phyloP scores from a whole-genome alignment of 2,888 invertebrate genomes.

The Netelia melanura region DNA sequence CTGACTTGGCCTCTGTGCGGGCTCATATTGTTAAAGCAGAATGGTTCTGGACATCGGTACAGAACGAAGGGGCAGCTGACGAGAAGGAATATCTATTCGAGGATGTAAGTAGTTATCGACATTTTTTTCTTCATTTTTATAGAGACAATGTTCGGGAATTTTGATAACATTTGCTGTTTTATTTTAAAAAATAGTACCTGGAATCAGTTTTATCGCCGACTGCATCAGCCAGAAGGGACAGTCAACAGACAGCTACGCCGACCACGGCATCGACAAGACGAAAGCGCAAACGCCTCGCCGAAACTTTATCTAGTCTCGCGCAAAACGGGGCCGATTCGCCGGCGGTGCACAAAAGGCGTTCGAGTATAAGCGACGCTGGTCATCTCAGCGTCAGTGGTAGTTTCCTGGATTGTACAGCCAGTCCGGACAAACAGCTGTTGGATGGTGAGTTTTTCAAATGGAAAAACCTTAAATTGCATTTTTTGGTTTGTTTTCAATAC shows the following conservation, averaged over 20 bases:
- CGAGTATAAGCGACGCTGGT: conserved; percentile 94
- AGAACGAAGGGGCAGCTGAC: conserved; percentile 96
- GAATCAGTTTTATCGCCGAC: conserved; percentile 85
- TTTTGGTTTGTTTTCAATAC: too few species aligned
- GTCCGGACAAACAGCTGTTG: conserved; percentile 89
- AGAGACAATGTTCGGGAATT: conserved; percentile 1
- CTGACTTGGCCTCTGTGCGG: conserved; percentile 89
- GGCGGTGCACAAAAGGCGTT: conserved; percentile 91
- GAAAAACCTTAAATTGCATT: too few species aligned
- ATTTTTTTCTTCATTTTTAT: not conserved
- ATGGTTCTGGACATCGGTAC: conserved; percentile 99
- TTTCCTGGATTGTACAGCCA: conserved; percentile 94
- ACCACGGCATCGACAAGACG: conserved; percentile 87
- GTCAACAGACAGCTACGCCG: conserved; percentile 85
- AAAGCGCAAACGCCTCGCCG: conserved; percentile 93
- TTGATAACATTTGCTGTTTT: conserved; percentile 56
- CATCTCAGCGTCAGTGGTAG: conserved; percentile 94
- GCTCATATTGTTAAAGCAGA: conserved; percentile 95
- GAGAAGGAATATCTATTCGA: conserved; percentile 96
- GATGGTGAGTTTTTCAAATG: conserved; percentile 77
- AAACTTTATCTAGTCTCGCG: conserved; percentile 87
- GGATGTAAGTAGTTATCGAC: conserved; percentile 88
- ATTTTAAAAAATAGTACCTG: conserved; percentile 82
- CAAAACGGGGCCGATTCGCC: conserved; percentile 85
- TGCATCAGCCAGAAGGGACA: conserved; percentile 86